Evolutionary conservation across 1,140 invertebrate genomes (phyloP).

Genomic region (Drosophila sp.): DNA sequence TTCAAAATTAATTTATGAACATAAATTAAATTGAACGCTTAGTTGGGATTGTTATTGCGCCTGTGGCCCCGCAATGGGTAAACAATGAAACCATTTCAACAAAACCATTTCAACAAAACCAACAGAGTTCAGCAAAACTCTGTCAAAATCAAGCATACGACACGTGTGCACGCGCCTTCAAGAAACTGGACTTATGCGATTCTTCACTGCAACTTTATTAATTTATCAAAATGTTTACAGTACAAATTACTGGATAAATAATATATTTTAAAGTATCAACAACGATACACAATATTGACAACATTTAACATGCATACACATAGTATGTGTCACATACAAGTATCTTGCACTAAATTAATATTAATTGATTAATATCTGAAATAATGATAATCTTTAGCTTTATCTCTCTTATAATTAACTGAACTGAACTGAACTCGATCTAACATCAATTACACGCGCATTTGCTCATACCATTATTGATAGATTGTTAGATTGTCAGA

Average conservation of each 20-base stretch:
- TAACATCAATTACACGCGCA: constrained; percentile 15
- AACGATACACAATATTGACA: not conserved
- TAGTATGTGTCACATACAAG: too few relatives aligned
- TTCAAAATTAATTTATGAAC: constrained; percentile 81
- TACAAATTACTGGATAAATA: not conserved
- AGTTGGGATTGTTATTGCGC: constrained; percentile 42
- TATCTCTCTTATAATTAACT: not conserved
- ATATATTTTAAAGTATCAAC: not conserved
- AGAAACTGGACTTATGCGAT: not conserved
- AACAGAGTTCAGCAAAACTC: constrained; percentile 20
- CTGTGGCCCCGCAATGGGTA: constrained; percentile 32
- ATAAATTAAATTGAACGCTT: constrained; percentile 71
- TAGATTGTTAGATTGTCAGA: constrained; percentile 13
- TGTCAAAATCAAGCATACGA: constrained; percentile 26
- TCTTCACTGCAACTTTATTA: not conserved
- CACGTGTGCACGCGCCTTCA: not conserved
- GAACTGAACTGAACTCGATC: constrained; percentile 9
- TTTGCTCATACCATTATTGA: constrained; percentile 13
- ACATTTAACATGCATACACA: too few relatives aligned
- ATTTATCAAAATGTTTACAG: not conserved
- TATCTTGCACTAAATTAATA: not conserved
- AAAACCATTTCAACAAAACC: constrained; percentile 31
- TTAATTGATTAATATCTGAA: not conserved
- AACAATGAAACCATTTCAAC: constrained; percentile 46
- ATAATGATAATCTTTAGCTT: not conserved